Evolutionary conservation across 35 echinoderm and acorn worm species (phyloP), one percentile per base, ranked within the genome.

Genomic region (Heliocidaris tuberculata): DNA sequence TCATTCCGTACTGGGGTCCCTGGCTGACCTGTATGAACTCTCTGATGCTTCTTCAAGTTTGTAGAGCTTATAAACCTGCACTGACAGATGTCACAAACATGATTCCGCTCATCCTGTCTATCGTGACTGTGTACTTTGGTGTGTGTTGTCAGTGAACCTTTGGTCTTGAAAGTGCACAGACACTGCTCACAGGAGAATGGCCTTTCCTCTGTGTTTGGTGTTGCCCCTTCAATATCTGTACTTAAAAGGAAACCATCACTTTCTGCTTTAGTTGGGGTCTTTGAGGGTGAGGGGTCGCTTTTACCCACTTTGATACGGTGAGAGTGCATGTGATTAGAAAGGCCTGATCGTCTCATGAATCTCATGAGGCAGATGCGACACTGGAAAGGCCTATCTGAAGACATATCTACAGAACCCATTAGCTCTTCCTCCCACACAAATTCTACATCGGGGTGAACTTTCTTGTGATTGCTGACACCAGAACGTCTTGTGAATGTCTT

Each of bases 241-340:
- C 32, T 42, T 15, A 89, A 13, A 32, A 47, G 31, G 87, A 47
- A 48, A 47, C 87, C 47, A 12, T 17, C 24, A 9, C 47, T 89
- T 48, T 47, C 31, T 89, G 87, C 9, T 48, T 32, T 89, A 24
- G 47, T 27, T 11, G 3, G 11, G 15, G 15, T 32, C 31, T 47
- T 89, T 89, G 87, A 47, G 12, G 87, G 31, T 32, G 87, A 89
- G 21, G 19, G 21, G 27, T 78, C 17, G 65, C 65, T 78, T 78
- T 78, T 78, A n/a, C 65, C 27, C 65, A 21, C 47, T 89, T 89
- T 48, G 47, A 32, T 89, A 48, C 87, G 87, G 91, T 93, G 91
- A 52, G 50, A 48, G 50, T 93, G 91, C 91, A 93, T 49, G 91
- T 93, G 91, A 93, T 93, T 93, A 48, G 91, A 93, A 3, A 93